Conservation (phyloP, 2,797 vertebrate genomes). For the Myiothlypis coronata region DNA sequence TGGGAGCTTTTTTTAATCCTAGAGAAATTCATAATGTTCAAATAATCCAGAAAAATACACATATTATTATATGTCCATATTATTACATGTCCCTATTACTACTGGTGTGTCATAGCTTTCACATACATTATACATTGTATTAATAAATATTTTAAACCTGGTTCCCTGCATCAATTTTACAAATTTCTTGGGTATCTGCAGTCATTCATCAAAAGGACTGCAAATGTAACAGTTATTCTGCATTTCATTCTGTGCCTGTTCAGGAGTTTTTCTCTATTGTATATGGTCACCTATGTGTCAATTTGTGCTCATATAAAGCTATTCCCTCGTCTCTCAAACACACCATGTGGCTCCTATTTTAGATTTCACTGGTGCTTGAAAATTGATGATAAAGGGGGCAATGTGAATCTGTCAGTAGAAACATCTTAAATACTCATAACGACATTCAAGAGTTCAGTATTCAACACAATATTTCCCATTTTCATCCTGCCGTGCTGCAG, state of each 20-base stretch:
- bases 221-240: background rate
- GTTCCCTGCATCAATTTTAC: background rate
- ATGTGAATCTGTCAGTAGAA: background rate
- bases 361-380: background rate
- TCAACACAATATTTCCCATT: background rate
- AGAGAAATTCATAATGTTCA: background rate
- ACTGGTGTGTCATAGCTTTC: background rate
- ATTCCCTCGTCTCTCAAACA: background rate
- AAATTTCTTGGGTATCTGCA: background rate
- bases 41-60: background rate
- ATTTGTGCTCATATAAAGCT: background rate
- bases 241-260: background rate
- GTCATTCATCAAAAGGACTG: background rate
- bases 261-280: background rate
- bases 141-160: background rate
- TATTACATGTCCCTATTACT: background rate
- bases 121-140: background rate
- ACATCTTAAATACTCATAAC: background rate
- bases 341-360: background rate
- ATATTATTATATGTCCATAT: fast-evolving
- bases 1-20: background rate
- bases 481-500: background rate
- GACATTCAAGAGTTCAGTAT: background rate
- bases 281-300: background rate
- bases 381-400: background rate